Evolutionary conservation across 2,888 invertebrate species (phyloP), one percentile per base, ranked within the genome.

Genomic region (Mesoligia furuncula): DNA sequence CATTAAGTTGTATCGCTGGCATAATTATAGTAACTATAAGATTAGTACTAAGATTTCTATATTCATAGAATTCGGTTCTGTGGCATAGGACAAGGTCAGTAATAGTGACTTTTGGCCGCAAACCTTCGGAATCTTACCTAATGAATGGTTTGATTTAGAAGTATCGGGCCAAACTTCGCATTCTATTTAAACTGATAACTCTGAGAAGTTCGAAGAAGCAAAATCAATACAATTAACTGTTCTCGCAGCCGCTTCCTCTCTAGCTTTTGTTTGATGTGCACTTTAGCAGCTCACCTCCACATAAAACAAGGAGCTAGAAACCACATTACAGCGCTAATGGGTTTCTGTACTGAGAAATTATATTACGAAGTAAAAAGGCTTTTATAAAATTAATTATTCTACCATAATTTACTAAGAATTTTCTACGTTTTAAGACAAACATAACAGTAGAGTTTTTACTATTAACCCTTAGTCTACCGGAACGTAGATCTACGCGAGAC

Each of bases 161-260:
- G 2, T 8, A 24, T 24, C 39, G 17, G 0, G 9, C 11, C 17
- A 42, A 36, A 42, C 20, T 24, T 75, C 1, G 7, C 24, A 31
- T 61, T 39, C 11, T 20, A 13, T 42, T 31, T 54, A 0, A 62
- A 51, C 72, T 20, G 31, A 59, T 31, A 51, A 27, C 17, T 74
- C 27, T 73, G 17, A 54, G 20, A 36, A 54, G 27, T 20, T 31
- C 5, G 0, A n/a, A 68, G 31, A 17, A 36, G 48, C 24, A 31
- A 83, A 66, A 61, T 83, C 59, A 61, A 79, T 83, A 54, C 15
- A 77, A 66, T 83, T 39, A 66, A 27, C 77, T 59, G 24, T 9
- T 20, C 15, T 24, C 27, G 42, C 27, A 17, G 15, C 11, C 54
- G 17, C n/a, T 65, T 42, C 42, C 27, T 5, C 15, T n/a, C 15